A percentile compares a stretch with the other conserved stretches of the same genome.
These are phyloP conservation scores for Bembecia ichneumoniformis DNA, from an alignment of 2,888 invertebrate genomes.

Conservation along the genomic window DNA sequence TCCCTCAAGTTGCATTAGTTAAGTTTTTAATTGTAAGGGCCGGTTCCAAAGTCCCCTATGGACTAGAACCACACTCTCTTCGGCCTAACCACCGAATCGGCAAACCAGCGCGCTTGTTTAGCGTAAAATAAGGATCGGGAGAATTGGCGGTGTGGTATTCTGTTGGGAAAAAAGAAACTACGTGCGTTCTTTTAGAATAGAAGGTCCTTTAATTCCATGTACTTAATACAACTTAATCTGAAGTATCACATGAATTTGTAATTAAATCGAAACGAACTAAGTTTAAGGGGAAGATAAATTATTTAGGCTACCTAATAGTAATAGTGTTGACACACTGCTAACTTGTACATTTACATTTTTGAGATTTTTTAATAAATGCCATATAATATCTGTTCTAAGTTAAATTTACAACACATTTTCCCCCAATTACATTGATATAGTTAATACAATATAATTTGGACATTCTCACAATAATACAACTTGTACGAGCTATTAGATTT, in stretches of 20 bases:
- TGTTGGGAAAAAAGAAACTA: constrained; percentile 1
- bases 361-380: constrained; percentile 33
- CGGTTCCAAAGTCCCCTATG: too few species aligned
- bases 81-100: too few species aligned
- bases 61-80: too few species aligned
- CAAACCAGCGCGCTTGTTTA: too few species aligned
- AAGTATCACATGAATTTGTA: constrained; percentile 63
- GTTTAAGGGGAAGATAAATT: constrained; percentile 36
- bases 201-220: constrained; percentile 52
- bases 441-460: neutral
- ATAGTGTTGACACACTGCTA: constrained; percentile 30
- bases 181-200: constrained; percentile 22
- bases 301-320: constrained; percentile 35
- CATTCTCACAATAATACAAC: too few species aligned
- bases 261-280: constrained; percentile 22
- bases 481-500: too few species aligned
- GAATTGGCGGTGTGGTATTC: too few species aligned
- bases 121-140: too few species aligned
- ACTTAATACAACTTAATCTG: constrained; percentile 52
- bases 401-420: constrained; percentile 15
- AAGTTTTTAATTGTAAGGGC: too few species aligned
- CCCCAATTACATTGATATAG: neutral
- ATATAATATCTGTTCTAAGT: constrained; percentile 21
- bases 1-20: too few species aligned
- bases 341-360: constrained; percentile 26